phyloP scores from a whole-genome alignment of 1,140 invertebrate genomes.

The Eupristina koningsbergeri region DNA sequence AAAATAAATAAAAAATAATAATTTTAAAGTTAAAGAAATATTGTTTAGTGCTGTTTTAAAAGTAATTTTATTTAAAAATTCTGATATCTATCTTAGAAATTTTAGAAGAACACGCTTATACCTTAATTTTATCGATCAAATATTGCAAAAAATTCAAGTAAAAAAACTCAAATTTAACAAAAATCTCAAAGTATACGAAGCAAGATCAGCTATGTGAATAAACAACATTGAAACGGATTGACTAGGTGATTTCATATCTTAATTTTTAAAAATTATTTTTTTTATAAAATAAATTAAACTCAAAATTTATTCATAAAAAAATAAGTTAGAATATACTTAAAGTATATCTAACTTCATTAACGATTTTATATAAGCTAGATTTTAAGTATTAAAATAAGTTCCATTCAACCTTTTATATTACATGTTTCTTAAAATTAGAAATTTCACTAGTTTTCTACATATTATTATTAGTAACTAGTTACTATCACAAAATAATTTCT shows the following conservation, averaged over 20 bases:
- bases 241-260: neutral
- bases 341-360: neutral
- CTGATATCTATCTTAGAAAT: neutral
- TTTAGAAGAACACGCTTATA: neutral
- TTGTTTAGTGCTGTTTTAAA: too few relatives aligned
- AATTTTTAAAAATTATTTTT: neutral
- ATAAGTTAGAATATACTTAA: neutral
- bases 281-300: neutral
- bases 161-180: neutral
- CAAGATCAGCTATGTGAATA: neutral
- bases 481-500: constrained; percentile 2
- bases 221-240: neutral
- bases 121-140: too few relatives aligned
- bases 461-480: neutral
- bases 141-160: neutral
- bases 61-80: neutral
- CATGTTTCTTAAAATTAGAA: neutral
- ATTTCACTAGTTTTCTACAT: neutral
- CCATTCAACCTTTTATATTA: neutral
- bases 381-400: neutral
- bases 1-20: too few relatives aligned
- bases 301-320: neutral
- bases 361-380: neutral
- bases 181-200: neutral
- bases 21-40: too few relatives aligned